Percentiles rank a stretch among this genome's conserved stretches.
Conservation (phyloP, 2,113 vertebrate genomes). For the Chloebia gouldiae region DNA sequence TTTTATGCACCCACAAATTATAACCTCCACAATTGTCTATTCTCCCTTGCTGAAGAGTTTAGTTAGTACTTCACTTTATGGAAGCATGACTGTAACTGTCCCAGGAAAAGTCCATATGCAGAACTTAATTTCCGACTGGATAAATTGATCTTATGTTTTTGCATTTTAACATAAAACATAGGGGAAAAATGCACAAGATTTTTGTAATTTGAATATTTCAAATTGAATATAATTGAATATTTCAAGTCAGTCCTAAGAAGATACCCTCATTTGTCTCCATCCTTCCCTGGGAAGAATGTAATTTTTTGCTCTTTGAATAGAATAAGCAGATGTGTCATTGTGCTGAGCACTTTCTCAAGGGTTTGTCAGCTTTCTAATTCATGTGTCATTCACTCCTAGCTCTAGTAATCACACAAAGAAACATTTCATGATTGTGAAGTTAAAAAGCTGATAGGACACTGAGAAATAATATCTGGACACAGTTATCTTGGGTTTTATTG, state of each 20-base stretch:
- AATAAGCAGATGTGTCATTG: neutral
- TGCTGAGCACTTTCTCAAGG: neutral
- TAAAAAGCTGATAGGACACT: conserved; percentile 1
- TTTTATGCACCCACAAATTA: neutral
- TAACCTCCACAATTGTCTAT: neutral
- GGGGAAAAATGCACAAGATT: neutral
- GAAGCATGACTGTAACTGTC: neutral
- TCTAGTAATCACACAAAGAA: neutral
- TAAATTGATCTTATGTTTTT: neutral
- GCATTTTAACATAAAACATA: neutral
- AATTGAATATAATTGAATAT: no score
- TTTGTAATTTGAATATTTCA: neutral
- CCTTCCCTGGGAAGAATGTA: neutral
- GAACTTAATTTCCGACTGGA: neutral
- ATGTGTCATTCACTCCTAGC: neutral
- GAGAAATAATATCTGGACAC: neutral
- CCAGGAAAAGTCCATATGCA: neutral
- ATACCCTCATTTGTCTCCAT: neutral
- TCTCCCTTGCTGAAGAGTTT: neutral
- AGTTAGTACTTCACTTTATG: neutral
- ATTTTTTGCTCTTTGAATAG: neutral
- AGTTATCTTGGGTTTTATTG: neutral
- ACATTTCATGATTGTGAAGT: neutral
- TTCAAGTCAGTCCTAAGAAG: neutral
- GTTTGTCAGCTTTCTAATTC: neutral